Evolutionary conservation across 2,888 invertebrate genomes (phyloP).

Genomic region (Epistrophe eligans): DNA sequence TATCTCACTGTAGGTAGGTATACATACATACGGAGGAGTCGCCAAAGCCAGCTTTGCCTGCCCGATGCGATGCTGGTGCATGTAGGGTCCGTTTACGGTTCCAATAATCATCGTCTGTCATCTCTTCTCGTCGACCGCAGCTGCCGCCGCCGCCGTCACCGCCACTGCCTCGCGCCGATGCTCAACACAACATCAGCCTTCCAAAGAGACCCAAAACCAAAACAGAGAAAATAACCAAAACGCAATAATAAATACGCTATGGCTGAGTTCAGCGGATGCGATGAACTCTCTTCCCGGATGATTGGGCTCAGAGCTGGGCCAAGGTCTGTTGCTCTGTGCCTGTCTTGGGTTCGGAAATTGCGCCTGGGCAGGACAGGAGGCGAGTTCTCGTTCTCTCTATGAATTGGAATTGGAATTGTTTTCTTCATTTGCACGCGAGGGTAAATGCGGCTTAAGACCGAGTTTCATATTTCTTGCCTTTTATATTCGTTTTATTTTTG

Average conservation of each 20-base stretch:
- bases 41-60: slow-evolving; percentile 30
- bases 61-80: background rate
- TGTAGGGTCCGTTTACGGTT: slow-evolving; percentile 57
- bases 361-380: background rate
- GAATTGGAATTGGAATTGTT: slow-evolving; percentile 56
- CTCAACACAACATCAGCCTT: background rate
- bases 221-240: slow-evolving; percentile 52
- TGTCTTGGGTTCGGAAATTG: background rate
- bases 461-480: slow-evolving; percentile 73
- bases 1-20: slow-evolving; percentile 58
- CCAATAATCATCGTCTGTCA: slow-evolving; percentile 74
- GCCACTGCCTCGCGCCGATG: background rate
- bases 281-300: slow-evolving; percentile 71
- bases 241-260: slow-evolving; percentile 71
- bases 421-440: slow-evolving; percentile 67
- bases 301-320: slow-evolving; percentile 69
- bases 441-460: slow-evolving; percentile 36
- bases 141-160: no score
- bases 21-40: slow-evolving; percentile 7
- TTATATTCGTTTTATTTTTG: background rate
- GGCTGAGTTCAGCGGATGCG: slow-evolving; percentile 62
- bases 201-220: slow-evolving; percentile 32
- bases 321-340: slow-evolving; percentile 55
- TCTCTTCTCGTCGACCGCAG: slow-evolving; percentile 30
- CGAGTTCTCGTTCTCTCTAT: slow-evolving; percentile 22